Evolutionary conservation across 37 sponge, comb jelly and placozoan species (phyloP).

Genomic region (Cliona cf. orientalis): DNA sequence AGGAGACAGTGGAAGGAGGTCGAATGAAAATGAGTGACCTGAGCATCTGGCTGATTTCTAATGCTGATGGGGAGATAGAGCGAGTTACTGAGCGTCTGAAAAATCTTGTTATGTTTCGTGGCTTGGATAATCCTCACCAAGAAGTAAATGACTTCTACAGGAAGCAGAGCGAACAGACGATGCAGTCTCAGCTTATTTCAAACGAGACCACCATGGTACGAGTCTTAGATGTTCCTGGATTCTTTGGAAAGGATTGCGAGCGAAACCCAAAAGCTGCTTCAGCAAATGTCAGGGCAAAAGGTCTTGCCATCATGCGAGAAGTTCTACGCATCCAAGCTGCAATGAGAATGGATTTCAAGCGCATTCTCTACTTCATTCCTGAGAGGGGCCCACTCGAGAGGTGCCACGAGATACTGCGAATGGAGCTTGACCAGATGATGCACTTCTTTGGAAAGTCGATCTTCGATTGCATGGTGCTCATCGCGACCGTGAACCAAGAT

Average conservation of each 20-base stretch:
- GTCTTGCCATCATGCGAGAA: neutral
- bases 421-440: neutral
- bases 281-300: neutral
- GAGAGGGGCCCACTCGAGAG: neutral
- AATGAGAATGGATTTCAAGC: neutral
- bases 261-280: neutral
- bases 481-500: conserved; percentile 4
- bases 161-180: neutral
- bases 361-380: conserved; percentile 17
- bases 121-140: neutral
- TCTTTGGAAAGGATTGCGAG: neutral
- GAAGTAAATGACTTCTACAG: neutral
- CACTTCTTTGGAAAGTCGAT: conserved; percentile 13
- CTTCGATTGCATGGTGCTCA: conserved; percentile 22
- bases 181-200: neutral
- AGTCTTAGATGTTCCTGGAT: neutral
- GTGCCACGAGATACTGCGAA: neutral
- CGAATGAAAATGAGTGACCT: neutral
- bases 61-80: neutral
- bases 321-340: neutral
- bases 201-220: neutral
- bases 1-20: neutral
- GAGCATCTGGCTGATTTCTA: neutral
- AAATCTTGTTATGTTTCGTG: neutral
- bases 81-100: neutral